A percentile compares a stretch with the other conserved stretches of the same genome.
These are phyloP conservation scores for Oegoconia quadripuncta DNA, from an alignment of 2,888 invertebrate genomes.

Conservation along the genomic window DNA sequence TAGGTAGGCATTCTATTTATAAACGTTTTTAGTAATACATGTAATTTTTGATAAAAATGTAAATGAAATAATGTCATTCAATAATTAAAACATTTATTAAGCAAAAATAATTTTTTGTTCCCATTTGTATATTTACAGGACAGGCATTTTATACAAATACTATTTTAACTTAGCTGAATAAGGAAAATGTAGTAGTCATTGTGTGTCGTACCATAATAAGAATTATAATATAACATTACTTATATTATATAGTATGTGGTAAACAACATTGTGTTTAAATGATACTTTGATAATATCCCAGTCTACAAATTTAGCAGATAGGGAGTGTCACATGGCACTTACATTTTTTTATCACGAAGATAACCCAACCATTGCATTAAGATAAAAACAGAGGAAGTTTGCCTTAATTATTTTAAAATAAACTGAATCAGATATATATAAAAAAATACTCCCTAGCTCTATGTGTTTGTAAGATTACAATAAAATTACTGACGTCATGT, in stretches of 20 bases:
- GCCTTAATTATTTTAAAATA: slow-evolving; percentile 54
- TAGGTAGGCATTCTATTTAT: background rate
- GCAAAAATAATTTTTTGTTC: too few species aligned
- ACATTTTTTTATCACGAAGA: slow-evolving; percentile 63
- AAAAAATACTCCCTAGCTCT: slow-evolving; percentile 16
- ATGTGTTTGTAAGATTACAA: slow-evolving; percentile 43
- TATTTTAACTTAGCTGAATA: too few species aligned
- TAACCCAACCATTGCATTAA: slow-evolving; percentile 71
- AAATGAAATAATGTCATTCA: slow-evolving; percentile 4
- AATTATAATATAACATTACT: background rate
- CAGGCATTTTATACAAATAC: background rate
- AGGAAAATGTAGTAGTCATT: too few species aligned
- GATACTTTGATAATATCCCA: background rate
- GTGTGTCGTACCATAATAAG: too few species aligned
- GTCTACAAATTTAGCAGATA: slow-evolving; percentile 57
- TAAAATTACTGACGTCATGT: slow-evolving; percentile 58
- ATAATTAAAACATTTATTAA: slow-evolving; percentile 1
- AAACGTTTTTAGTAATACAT: background rate
- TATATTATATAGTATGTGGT: background rate
- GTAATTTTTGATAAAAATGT: background rate
- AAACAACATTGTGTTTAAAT: slow-evolving; percentile 1
- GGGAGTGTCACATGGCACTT: slow-evolving; percentile 73
- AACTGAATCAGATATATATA: slow-evolving; percentile 33
- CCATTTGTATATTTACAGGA: too few species aligned
- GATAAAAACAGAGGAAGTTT: slow-evolving; percentile 68